Evolutionary conservation across 2,888 invertebrate species (phyloP), one percentile per base, ranked within the genome.

Genomic region (Xanthia icteritia): DNA sequence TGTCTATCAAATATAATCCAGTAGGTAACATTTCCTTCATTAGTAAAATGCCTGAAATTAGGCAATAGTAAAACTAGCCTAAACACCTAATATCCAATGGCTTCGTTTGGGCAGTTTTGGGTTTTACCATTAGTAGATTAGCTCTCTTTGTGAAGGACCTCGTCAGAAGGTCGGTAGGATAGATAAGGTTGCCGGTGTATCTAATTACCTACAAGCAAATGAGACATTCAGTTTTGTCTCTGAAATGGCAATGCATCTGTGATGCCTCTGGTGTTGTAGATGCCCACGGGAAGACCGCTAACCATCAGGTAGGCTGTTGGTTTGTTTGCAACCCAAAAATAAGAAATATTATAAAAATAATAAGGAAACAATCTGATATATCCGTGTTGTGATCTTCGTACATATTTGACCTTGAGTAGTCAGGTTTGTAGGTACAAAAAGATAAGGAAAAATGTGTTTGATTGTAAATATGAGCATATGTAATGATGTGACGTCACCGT

Each of bases 401-500:
- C 54, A 4, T 42, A 45, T 36, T 73, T 36, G 60, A 39, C 60
- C 74, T n/a, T n/a, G n/a, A n/a, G n/a, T 60, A 42, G 1, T 56
- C 20, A 27, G 17, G 23, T 17, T 48, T 75, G n/a, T 27, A n/a
- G n/a, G n/a, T 6, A 73, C 17, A 74, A 60, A 17, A 60, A 17
- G 23, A 76, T 23, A 54, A 76, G 60, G 31, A 66, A 66, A 66
- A 27, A 66, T 27, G 20, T 42, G 6, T 42, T n/a, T 63, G 56
- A 56, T n/a, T 56, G 27, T 27, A 23, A 27, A 27, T 17, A 64
- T 27, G 15, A 45, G 42, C 20, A 9, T 69, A 31, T 31, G 2
- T n/a, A n/a, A 45, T 45, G 3, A 20, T 9, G 20, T 75, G 58
- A 74, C 36, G 58, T 74, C 76, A 74, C 23, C 15, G 27, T 27